Percentiles rank a stretch among this genome's conserved stretches.
Conservation (phyloP, 2,113 vertebrate genomes). For the Pandion haliaetus region DNA sequence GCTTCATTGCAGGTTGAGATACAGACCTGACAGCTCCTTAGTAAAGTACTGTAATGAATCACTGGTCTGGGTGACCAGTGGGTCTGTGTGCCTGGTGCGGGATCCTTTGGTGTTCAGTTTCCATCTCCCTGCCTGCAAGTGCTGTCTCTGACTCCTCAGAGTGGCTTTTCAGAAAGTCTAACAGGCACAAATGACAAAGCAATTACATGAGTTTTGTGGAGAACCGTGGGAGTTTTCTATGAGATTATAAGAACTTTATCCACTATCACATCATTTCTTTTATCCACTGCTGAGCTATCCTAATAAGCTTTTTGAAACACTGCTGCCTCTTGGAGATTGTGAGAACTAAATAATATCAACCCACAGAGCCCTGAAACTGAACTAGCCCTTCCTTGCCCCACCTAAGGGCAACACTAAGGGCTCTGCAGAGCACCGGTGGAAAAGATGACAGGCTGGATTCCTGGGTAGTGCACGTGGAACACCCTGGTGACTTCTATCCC, state of each 20-base stretch:
- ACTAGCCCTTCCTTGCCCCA: not conserved
- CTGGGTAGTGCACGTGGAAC: not conserved
- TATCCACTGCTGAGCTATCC: not conserved
- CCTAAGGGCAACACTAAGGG: not conserved
- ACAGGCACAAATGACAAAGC: slow-evolving; percentile 19
- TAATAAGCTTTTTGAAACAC: slow-evolving; percentile 1
- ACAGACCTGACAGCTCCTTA: not conserved
- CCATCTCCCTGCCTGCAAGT: not conserved
- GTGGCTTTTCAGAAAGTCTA: not conserved
- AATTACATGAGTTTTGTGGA: not conserved
- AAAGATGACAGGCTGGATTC: not conserved
- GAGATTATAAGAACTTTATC: slow-evolving; percentile 12
- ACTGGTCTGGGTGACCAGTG: not conserved
- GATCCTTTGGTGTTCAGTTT: not conserved
- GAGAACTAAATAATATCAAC: not conserved
- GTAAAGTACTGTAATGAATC: not conserved
- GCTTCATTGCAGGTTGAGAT: not conserved
- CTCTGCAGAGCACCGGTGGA: not conserved
- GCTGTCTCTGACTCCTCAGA: not conserved
- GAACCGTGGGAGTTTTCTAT: slow-evolving; percentile 7
- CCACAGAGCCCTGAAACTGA: not conserved
- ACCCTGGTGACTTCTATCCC: not conserved
- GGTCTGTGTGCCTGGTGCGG: not conserved
- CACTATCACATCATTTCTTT: not conserved
- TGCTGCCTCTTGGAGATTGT: not conserved